These are phyloP conservation scores for Cerceris ruficornis DNA, from an alignment of 2,888 invertebrate genomes.

Conservation along the genomic window DNA sequence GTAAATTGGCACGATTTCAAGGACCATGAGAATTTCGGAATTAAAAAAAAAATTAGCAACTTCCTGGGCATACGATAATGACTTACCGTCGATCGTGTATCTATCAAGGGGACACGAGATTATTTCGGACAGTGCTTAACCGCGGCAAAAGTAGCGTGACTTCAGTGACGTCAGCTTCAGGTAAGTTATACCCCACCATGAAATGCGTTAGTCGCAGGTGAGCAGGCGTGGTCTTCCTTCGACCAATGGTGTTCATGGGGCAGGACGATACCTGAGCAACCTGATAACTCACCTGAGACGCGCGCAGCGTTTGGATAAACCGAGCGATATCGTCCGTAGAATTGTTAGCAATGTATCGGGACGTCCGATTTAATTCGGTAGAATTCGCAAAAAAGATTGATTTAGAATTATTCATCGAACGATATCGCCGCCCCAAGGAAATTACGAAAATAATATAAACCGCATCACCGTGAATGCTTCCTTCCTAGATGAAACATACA, in stretches of 20 bases:
- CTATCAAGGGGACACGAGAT: conserved; percentile 34
- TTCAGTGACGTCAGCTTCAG: conserved; percentile 74
- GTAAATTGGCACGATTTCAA: background rate
- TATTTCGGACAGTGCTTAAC: conserved; percentile 60
- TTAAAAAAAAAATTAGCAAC: too few species aligned
- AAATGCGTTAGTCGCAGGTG: conserved; percentile 72
- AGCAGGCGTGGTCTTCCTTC: conserved; percentile 76
- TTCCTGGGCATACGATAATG: background rate
- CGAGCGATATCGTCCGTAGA: conserved; percentile 7
- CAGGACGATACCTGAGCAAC: conserved; percentile 76
- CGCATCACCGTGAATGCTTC: background rate
- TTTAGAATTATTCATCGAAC: too few species aligned
- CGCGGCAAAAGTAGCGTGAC: conserved; percentile 72
- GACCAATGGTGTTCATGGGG: conserved; percentile 78
- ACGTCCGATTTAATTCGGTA: too few species aligned
- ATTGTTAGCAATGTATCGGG: too few species aligned
- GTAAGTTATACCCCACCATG: conserved; percentile 67
- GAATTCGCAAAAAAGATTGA: too few species aligned
- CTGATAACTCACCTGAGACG: conserved; percentile 73
- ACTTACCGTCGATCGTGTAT: background rate
- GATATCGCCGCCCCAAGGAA: too few species aligned
- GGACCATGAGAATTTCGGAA: too few species aligned
- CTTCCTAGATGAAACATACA: background rate
- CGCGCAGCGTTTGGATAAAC: conserved; percentile 58
- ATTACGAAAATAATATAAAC: background rate